These are phyloP conservation scores for Acipenser oxyrinchus DNA, from an alignment of 2,797 vertebrate species.

Conservation along the genomic window DNA sequence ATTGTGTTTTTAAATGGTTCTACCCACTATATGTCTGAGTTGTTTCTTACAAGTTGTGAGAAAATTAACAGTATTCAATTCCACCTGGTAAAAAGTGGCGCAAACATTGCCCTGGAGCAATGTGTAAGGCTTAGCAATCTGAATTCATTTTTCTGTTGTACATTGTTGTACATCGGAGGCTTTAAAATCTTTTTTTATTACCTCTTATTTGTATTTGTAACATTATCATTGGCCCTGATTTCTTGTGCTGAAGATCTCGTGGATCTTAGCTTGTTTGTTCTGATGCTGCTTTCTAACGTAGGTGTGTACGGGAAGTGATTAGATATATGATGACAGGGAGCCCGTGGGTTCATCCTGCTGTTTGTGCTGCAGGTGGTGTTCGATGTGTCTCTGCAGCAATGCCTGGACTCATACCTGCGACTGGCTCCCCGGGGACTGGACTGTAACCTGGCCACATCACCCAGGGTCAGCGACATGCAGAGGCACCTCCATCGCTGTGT, in stretches of 20 bases:
- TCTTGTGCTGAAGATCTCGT: too few relatives aligned
- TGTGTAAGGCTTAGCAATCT: too few relatives aligned
- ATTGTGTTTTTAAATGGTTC: too few relatives aligned
- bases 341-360: neutral
- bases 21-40: too few relatives aligned
- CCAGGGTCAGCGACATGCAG: slow-evolving; percentile 63
- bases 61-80: too few relatives aligned
- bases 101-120: too few relatives aligned
- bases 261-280: neutral
- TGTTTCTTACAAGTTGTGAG: too few relatives aligned
- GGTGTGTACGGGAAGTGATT: neutral
- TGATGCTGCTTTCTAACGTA: neutral
- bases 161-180: neutral
- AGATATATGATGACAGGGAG: neutral
- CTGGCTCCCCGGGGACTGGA: slow-evolving; percentile 76
- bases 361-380: slow-evolving; percentile 71
- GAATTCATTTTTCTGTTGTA: too few relatives aligned
- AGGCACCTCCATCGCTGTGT: slow-evolving; percentile 64
- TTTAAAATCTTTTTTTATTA: too few relatives aligned
- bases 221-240: neutral
- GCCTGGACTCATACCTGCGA: slow-evolving; percentile 83
- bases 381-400: slow-evolving; percentile 84
- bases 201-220: too few relatives aligned
- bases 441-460: slow-evolving; percentile 40
- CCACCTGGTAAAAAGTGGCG: too few relatives aligned